Evolutionary conservation across 2,797 vertebrate species (phyloP), one percentile per base, ranked within the genome.

Genomic region (Pithecia hirsuta): DNA sequence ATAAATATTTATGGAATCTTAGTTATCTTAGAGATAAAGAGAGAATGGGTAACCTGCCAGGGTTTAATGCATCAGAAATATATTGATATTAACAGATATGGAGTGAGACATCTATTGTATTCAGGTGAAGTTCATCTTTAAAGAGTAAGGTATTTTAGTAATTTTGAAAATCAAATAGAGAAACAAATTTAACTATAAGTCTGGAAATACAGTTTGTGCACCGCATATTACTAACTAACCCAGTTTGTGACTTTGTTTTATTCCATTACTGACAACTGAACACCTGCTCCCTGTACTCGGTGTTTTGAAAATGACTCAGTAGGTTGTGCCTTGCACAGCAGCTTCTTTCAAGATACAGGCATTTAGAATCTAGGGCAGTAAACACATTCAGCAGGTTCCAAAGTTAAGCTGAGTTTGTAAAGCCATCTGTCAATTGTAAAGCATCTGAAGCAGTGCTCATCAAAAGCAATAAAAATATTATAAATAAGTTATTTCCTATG

Each of bases 241-340:
- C 52, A 89, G 48, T 82, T 82, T 50, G 28, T 57, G 61, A 48
- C 30, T 93, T 83, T 92, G 13, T 50, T 88, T 93, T 92, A 64
- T 93, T 70, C 67, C 11, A 13, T 88, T 91, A 70, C 81, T 93
- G 64, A 50, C 44, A 95, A 64, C 28, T 89, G 33, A 90, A 95
- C 89, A 97, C 61, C 75, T 86, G 91, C 24, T 91, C 59, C 50
- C 72, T 64, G 19, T 10, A 70, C 20, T 75, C 33, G 30, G 1
- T 92, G 75, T 76, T 94, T 96, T 91, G 44, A 91, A 96, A 97
- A 95, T 70, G 75, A 80, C 70, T 96, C 70, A 59, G 79, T 70
- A 94, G 52, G 24, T 46, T 92, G 22, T 50, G 13, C 12, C 8
- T 93, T 52, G 24, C 82, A 80, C 5, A 93, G 75, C 4, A 26